Evolutionary conservation across 2,113 vertebrate species (phyloP).

Genomic region (Cryptoleucopteryx plumbea): DNA sequence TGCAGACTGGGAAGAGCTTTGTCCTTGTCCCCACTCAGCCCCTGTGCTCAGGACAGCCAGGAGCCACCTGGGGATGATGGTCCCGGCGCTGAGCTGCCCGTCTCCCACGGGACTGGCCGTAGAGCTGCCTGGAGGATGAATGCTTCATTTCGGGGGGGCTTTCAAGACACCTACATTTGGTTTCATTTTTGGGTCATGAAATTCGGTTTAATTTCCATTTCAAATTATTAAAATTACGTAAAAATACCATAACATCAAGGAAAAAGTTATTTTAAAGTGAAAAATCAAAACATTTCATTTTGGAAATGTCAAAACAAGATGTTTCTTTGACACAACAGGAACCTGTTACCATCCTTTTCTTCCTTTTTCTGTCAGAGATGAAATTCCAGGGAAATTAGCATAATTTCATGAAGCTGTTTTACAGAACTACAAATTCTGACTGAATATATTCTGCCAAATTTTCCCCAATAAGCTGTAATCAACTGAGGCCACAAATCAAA

Average conservation of each 20-base stretch:
- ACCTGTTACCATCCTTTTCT: neutral
- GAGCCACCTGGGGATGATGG: too few relatives aligned
- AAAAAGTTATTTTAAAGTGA: constrained; percentile 36
- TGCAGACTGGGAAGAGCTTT: neutral
- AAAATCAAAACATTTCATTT: constrained; percentile 53
- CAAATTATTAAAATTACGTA: constrained; percentile 45
- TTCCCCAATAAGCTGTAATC: neutral
- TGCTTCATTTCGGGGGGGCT: neutral
- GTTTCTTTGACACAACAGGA: constrained; percentile 46
- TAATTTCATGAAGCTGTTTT: neutral
- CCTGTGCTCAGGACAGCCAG: neutral
- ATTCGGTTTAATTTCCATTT: constrained; percentile 45
- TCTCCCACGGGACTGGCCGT: accelerated
- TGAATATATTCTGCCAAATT: neutral
- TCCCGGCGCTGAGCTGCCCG: neutral
- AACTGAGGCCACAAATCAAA: neutral
- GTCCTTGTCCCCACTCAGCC: neutral
- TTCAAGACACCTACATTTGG: neutral
- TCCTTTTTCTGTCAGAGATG: neutral
- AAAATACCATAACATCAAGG: constrained; percentile 1
- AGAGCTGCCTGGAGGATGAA: neutral
- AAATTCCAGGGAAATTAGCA: constrained; percentile 13
- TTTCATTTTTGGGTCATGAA: constrained; percentile 31
- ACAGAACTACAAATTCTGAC: neutral
- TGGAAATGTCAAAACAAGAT: constrained; percentile 44